A percentile compares a stretch with the other conserved stretches of the same genome.
Conservation (phyloP, 2,888 invertebrate species). For the Melinopterus prodromus region DNA sequence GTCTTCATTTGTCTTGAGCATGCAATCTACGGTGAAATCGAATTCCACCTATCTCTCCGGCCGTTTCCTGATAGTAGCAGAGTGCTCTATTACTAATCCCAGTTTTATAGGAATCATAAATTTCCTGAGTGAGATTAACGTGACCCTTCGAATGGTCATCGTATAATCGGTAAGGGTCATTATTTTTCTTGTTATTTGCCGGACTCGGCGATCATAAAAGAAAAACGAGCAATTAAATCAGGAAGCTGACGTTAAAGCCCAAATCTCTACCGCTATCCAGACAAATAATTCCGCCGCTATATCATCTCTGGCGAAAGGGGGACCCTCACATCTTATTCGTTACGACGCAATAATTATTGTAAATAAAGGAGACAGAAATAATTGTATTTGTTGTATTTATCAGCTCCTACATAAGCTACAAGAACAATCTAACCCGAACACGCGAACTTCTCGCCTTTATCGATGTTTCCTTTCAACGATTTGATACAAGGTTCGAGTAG, state of each 20-base stretch:
- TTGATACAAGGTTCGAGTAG: constrained; percentile 85
- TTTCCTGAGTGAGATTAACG: background rate
- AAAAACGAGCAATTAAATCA: constrained; percentile 59
- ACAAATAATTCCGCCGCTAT: background rate
- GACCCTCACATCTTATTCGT: background rate
- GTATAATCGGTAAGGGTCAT: constrained; percentile 17
- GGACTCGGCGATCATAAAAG: constrained; percentile 43
- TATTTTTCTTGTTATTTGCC: constrained; percentile 36
- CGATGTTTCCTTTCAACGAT: constrained; percentile 89
- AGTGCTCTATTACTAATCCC: background rate
- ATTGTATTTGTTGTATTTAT: background rate
- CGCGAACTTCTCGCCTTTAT: constrained; percentile 74
- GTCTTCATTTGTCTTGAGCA: background rate
- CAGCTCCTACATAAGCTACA: background rate
- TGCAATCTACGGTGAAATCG: background rate
- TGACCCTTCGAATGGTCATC: background rate
- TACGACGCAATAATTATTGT: background rate
- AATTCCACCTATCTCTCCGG: background rate
- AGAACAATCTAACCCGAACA: background rate
- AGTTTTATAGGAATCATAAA: background rate
- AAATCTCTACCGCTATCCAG: background rate
- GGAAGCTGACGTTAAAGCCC: background rate
- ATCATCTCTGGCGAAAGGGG: background rate
- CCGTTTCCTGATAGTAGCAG: background rate
- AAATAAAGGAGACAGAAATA: background rate